These are phyloP conservation scores for Petrophora chlorosata DNA, from an alignment of 2,888 invertebrate genomes.

Conservation along the genomic window DNA sequence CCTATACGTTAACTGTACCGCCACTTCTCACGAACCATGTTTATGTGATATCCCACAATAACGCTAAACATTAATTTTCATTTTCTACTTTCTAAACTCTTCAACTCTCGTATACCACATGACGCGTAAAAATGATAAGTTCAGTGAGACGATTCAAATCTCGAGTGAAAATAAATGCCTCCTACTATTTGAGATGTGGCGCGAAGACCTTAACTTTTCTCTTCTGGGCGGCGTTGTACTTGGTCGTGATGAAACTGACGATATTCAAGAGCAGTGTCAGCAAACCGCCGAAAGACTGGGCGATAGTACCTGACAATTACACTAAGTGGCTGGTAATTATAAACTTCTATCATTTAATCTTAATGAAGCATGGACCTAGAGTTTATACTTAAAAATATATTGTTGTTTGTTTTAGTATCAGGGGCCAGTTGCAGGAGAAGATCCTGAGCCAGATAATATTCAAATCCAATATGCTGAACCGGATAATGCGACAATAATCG, in stretches of 20 bases:
- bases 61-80: conserved; percentile 29
- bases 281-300: conserved; percentile 65
- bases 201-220: conserved; percentile 76
- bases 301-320: conserved; percentile 74
- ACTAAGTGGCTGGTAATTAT: conserved; percentile 71
- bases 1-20: conserved; percentile 14
- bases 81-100: conserved; percentile 23
- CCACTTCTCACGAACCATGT: conserved; percentile 46
- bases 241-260: conserved; percentile 78
- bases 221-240: conserved; percentile 75
- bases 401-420: conserved; percentile 53
- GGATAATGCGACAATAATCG: conserved; percentile 66
- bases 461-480: conserved; percentile 63
- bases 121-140: conserved; percentile 64
- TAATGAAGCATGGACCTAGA: too few relatives aligned
- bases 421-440: conserved; percentile 67
- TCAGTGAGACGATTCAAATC: conserved; percentile 63
- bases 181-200: conserved; percentile 71
- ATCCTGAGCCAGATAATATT: conserved; percentile 46
- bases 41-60: conserved; percentile 38
- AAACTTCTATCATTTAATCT: too few relatives aligned
- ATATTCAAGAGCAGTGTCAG: conserved; percentile 71
- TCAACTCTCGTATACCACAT: conserved; percentile 54
- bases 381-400: neutral
- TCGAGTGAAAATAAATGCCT: conserved; percentile 63